phyloP scores from a whole-genome alignment of 2,888 invertebrate species.

The Mythimna vitellina region DNA sequence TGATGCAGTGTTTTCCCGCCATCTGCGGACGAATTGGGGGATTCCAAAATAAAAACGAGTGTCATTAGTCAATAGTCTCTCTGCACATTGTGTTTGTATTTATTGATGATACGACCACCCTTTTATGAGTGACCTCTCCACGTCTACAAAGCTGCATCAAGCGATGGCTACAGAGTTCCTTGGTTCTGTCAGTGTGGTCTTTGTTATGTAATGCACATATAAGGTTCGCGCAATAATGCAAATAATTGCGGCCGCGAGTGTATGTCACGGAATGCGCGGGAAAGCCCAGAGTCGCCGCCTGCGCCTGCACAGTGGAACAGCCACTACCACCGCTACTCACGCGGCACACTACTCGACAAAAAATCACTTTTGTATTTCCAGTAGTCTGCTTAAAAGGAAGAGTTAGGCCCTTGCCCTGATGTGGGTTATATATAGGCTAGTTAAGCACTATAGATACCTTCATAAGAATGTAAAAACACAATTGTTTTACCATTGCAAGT shows the following conservation, averaged over 20 bases:
- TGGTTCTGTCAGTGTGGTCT: background rate
- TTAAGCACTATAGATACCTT: too few relatives aligned
- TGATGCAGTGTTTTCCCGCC: constrained; percentile 32
- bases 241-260: constrained; percentile 44
- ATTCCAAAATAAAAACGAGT: constrained; percentile 26
- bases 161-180: too few relatives aligned
- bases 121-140: background rate
- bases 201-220: constrained; percentile 15
- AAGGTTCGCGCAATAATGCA: constrained; percentile 12
- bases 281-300: constrained; percentile 56
- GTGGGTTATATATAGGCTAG: background rate
- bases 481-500: too few relatives aligned
- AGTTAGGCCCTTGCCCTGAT: background rate
- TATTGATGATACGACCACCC: background rate
- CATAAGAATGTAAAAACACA: too few relatives aligned
- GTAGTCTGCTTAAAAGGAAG: background rate
- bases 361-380: background rate
- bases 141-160: too few relatives aligned
- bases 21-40: constrained; percentile 32
- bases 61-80: constrained; percentile 1
- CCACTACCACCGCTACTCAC: constrained; percentile 27
- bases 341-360: constrained; percentile 3
- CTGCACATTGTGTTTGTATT: background rate
- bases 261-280: constrained; percentile 49
- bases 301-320: constrained; percentile 26